phyloP scores from a whole-genome alignment of 2,888 invertebrate genomes.

The Drosophila prostipennis region DNA sequence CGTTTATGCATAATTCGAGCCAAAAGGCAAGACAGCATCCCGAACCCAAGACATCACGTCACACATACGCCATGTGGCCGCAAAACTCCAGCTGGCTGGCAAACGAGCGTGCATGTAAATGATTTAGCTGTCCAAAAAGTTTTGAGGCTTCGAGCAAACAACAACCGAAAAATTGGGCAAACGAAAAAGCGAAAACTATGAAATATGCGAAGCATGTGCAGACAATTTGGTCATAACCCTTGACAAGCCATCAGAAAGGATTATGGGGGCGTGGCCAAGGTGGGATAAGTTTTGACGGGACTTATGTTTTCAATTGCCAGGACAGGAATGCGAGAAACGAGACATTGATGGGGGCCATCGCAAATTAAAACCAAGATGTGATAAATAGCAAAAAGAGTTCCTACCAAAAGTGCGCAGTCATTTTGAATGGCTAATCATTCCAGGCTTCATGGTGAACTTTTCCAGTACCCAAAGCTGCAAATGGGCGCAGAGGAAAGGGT shows the following conservation, averaged over 20 bases:
- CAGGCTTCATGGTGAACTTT: slow-evolving; percentile 18
- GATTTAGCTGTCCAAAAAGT: slow-evolving; percentile 42
- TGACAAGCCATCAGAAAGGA: slow-evolving; percentile 45
- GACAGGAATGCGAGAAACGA: slow-evolving; percentile 22
- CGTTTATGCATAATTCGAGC: slow-evolving; percentile 11
- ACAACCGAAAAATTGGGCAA: slow-evolving; percentile 47
- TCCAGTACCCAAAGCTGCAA: slow-evolving; percentile 6
- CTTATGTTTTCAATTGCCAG: slow-evolving; percentile 45
- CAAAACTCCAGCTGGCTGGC: slow-evolving; percentile 20
- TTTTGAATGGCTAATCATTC: slow-evolving; percentile 32
- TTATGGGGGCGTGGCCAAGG: slow-evolving; percentile 8
- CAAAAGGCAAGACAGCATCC: slow-evolving; percentile 19
- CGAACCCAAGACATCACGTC: slow-evolving; percentile 26
- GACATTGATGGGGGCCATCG: slow-evolving; percentile 12
- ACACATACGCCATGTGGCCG: slow-evolving; percentile 33
- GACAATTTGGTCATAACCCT: slow-evolving; percentile 60
- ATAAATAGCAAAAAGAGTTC: slow-evolving; percentile 2
- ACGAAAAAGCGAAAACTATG: slow-evolving; percentile 27
- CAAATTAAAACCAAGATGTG: slow-evolving; percentile 12
- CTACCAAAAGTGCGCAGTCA: slow-evolving; percentile 17
- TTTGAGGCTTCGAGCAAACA: slow-evolving; percentile 25
- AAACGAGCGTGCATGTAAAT: slow-evolving; percentile 40
- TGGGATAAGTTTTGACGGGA: slow-evolving; percentile 42
- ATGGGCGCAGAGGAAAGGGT: too few species aligned
- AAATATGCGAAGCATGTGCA: slow-evolving; percentile 60